Conservation (phyloP, 1,140 invertebrate species). For the Aphaenogaster floridana region DNA sequence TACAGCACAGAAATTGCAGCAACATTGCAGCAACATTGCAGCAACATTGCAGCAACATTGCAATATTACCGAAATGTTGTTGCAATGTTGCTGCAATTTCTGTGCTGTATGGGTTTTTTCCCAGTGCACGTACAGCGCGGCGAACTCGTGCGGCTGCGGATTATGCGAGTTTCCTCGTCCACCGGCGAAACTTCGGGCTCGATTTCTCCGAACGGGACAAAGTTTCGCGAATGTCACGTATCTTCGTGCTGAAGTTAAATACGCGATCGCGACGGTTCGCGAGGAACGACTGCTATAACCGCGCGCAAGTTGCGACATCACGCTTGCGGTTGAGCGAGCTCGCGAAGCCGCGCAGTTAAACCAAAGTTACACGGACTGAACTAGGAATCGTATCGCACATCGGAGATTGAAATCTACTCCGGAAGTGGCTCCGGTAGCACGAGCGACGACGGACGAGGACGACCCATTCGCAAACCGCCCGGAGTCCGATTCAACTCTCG, state of each 20-base stretch:
- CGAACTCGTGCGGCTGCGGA: not conserved
- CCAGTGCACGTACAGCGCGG: not conserved
- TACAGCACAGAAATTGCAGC: too few species aligned
- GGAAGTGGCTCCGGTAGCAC: not conserved
- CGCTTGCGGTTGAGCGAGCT: constrained; percentile 3
- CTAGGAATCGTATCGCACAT: not conserved
- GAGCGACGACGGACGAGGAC: not conserved
- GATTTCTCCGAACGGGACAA: constrained; percentile 21
- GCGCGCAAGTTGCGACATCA: constrained; percentile 17
- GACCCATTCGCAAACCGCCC: not conserved
- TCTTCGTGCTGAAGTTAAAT: constrained; percentile 36
- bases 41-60: too few species aligned
- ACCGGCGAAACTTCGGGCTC: not conserved
- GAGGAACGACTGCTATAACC: constrained; percentile 8
- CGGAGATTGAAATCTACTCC: constrained; percentile 24
- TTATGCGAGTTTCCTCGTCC: not conserved
- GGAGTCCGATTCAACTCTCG: not conserved
- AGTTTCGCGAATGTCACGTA: constrained; percentile 47
- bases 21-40: too few species aligned
- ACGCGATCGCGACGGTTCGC: not conserved
- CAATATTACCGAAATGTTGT: too few species aligned
- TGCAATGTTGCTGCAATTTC: too few species aligned
- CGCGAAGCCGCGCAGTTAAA: constrained; percentile 10
- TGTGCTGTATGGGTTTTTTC: too few species aligned
- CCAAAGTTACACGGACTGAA: constrained; percentile 7